Evolutionary conservation across 2,888 invertebrate genomes (phyloP), one percentile per base, ranked within the genome.

Genomic region (Panzeria rudis): DNA sequence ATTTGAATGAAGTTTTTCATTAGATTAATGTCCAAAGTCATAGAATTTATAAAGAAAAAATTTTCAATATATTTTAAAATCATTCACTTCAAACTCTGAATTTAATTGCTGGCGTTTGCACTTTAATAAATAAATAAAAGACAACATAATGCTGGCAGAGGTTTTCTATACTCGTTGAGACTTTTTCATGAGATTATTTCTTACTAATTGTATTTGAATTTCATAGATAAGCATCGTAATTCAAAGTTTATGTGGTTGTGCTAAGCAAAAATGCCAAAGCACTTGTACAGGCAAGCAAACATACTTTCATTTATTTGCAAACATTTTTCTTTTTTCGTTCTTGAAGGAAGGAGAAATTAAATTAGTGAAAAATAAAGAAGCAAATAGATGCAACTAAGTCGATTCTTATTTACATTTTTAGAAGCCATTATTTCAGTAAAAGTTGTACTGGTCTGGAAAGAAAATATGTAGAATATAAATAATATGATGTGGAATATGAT

Each of bases 191-290:
- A 73, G 20, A 62, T 35, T 35, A 62, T 44, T 64, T 71, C 38
- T 35, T 13, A 54, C 23, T 71, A 71, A 79, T 54, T 79, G 73
- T 75, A 61, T 68, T 68, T 81, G 81, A 41, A 69, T 61, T 68
- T 32, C 52, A 75, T 35, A 81, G 81, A 81, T 81, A 81, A 81
- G 81, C 68, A 44, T 25, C 44, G 54, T 69, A 69, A 61, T 50
- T 38, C 17, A 17, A 38, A 25, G 61, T 61, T 52, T 54, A 35
- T 54, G 9, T 44, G 17, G 29, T 35, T 23, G 17, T 52, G 15
- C 29, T 25, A 17, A 75, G n/a, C 41, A 32, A 52, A 68, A 44
- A 68, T 44, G 11, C 13, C 6, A 29, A 41, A 64, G n/a, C 23
- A 44, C 61, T 38, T 15, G 3, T 35, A 13, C 9, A 17, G 9